Base-by-base conservation (phyloP, 1,140 invertebrate species). In the Harlomillsia oculata region DNA sequence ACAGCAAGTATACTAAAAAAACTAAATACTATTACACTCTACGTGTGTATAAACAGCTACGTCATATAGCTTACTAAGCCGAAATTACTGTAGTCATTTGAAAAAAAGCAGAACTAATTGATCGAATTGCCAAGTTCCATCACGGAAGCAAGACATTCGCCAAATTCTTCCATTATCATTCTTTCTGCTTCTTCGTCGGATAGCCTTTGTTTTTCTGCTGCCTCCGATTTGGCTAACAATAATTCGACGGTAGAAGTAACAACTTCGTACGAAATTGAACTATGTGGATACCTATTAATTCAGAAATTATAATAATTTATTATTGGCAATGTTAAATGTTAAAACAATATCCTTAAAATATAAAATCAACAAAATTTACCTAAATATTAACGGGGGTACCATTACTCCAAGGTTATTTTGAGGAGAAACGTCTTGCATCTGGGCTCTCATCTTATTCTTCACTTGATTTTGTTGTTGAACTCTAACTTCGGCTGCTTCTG, bases 221-320 rank as follows among this genome's bases (percentile, higher is more conserved):
- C 85, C 59, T 87, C 84, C 13, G 89, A 89, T 69, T 92, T 86
- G 2, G 93, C 90, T 64, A 99, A 74, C 65, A 99, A 76, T 73
- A 95, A 97, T 66, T 92, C 86, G 68, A 89, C 89, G 2, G 94
- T 95, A 26, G 94, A 93, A 70, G 96, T 91, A 3, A 97, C 86
- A 2, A 98, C 90, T 71, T 94, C 91, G 29, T 84, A 78, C 3
- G 89, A 95, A 67, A 97, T 82, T 71, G 90, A 89, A 63, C 82
- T 87, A 69, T 84, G 89, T 23, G 90, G 84, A 72, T 88, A 81
- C 64, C 87, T 89, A 63, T 40, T 68, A 63, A 66, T 62, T 63
- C 20, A 46, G 18, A 13, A 43, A 43, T 20, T 13, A 9, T 13
- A 43, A 20, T 13, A 43, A 48, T 25, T 14, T 28, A 44, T 44